Base-by-base conservation (phyloP, 2,888 invertebrate genomes). In the Halocaridina rubra region DNA sequence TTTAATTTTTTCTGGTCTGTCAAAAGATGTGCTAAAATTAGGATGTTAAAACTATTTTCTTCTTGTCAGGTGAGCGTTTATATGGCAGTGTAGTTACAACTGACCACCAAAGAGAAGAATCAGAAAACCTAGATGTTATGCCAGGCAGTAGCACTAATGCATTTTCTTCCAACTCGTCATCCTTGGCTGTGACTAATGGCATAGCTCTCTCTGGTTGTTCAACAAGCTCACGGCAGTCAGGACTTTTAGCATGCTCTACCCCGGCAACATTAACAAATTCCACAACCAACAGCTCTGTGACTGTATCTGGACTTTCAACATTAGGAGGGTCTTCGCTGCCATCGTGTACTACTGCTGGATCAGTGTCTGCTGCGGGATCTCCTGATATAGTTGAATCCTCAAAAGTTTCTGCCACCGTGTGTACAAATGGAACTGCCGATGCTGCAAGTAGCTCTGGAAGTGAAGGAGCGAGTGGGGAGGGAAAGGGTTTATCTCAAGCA, bases 31-130 rank as follows among this genome's bases (percentile, higher is more conserved):
- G n/a, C n/a, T n/a, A n/a, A n/a, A n/a, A n/a, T n/a, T n/a, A n/a
- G n/a, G n/a, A n/a, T n/a, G n/a, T n/a, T n/a, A n/a, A n/a, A n/a
- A n/a, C n/a, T n/a, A n/a, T 13, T 24, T 29, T 19, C 46, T 77
- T 16, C 39, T 16, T 67, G 79, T n/a, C 39, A 88, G 88, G 87
- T 67, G 88, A 85, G 32, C 80, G 84, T 16, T 71, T 87, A n/a
- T 88, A 81, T 33, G 87, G 87, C 32, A 78, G 59, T 27, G 75
- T 87, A 8, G 74, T 84, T 19, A 61, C 78, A 27, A 76, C 82
- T 19, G 85, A 84, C 77, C 85, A 84, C 22, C 82, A 78, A 33
- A 75, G 74, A 13, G 86, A 80, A 39, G 84, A 84, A 32, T 71
- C 30, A 5, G 84, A 84, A n/a, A 80, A 39, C 33, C 74, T 75